These are phyloP conservation scores for Grapholita molesta DNA, from an alignment of 1,140 invertebrate genomes.

Conservation along the genomic window DNA sequence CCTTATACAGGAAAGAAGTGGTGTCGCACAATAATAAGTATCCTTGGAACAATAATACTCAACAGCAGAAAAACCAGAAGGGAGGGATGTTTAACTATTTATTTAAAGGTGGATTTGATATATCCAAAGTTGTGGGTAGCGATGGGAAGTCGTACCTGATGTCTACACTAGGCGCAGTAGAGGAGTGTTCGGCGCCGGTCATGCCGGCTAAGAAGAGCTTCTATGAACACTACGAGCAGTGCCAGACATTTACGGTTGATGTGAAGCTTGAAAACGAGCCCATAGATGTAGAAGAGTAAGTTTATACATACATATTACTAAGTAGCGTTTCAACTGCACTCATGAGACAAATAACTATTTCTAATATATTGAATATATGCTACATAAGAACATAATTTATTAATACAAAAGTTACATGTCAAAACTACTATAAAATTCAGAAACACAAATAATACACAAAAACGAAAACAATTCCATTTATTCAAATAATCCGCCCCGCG, in stretches of 20 bases:
- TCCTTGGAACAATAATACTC: conserved; percentile 59
- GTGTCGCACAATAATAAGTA: conserved; percentile 63
- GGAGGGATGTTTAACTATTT: conserved; percentile 47
- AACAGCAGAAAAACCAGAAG: conserved; percentile 50
- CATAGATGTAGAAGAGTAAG: conserved; percentile 44
- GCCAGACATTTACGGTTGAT: conserved; percentile 47
- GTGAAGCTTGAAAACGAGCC: conserved; percentile 35
- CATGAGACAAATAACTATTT: no score
- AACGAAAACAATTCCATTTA: no score
- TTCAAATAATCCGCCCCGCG: no score
- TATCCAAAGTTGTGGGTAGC: conserved; percentile 46
- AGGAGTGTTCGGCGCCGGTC: conserved; percentile 45
- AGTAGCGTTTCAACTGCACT: neutral
- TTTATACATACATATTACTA: conserved; percentile 4
- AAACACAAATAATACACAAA: no score
- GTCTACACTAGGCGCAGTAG: conserved; percentile 39
- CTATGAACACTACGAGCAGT: conserved; percentile 59
- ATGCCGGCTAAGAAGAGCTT: conserved; percentile 59
- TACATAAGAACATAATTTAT: no score
- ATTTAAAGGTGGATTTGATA: conserved; percentile 44
- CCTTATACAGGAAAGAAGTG: conserved; percentile 43
- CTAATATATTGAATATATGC: no score
- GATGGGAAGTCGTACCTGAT: conserved; percentile 42
- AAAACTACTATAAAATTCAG: no score
- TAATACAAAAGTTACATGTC: no score